Base-by-base conservation (phyloP, 2,113 vertebrate species). In the Lagenorhynchus albirostris region DNA sequence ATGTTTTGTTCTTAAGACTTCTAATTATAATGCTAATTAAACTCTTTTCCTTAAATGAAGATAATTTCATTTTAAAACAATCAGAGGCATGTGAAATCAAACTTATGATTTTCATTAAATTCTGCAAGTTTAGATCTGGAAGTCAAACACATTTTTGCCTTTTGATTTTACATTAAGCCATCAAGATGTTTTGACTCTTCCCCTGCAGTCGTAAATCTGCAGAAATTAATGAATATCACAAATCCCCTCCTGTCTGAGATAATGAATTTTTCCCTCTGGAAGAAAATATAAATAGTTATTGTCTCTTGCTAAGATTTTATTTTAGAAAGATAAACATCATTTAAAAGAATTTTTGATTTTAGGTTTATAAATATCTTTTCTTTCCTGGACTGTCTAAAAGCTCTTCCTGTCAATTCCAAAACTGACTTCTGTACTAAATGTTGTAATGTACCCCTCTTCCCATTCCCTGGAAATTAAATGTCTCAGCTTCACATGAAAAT, bases 31-130 rank as follows among this genome's bases (percentile, higher is more conserved):
- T 62, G 41, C 29, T 2, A n/a, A n/a, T 15, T 80, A 20, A 85
- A 44, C 21, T 67, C 8, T 93, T 82, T 93, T 95, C 50, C 58
- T 89, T 68, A 70, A 87, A 31, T 86, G 15, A 92, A 67, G 33
- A 55, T 95, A 63, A 82, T 70, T 84, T 95, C 80, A 60, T 94
- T 97, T 95, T 73, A 68, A 94, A 83, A 96, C 13, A 97, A n/a
- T 73, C 3, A 60, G 63, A 91, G 71, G 12, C 62, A 23, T 60
- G 17, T 93, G 67, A 95, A 87, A 65, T 92, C 58, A 87, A 84
- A 68, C 20, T 83, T 87, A 85, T 0, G 15, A 41, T 77, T 94
- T 82, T 95, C 31, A 58, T 94, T 96, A 86, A 82, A 53, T 62
- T 86, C 33, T 95, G 26, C 4, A 91, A 13, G 85, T 85, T 90